phyloP scores from a whole-genome alignment of 2,113 vertebrate genomes.

The Eurypyga helias region DNA sequence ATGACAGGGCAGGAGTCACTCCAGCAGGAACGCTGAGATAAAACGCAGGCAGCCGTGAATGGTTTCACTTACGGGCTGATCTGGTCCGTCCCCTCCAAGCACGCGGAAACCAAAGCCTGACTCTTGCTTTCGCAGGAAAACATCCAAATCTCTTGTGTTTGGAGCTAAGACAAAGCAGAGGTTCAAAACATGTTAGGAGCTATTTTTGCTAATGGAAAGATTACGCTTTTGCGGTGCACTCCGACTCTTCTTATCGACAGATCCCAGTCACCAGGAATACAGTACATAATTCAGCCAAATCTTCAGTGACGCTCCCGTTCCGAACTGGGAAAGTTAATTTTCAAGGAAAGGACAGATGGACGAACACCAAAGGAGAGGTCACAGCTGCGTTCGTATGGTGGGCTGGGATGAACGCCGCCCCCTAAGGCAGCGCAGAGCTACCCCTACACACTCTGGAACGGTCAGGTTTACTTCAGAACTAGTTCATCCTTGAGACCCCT shows the following conservation, averaged over 20 bases:
- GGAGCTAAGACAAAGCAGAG: constrained; percentile 78
- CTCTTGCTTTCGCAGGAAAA: constrained; percentile 95
- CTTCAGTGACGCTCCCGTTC: not conserved
- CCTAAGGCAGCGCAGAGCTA: not conserved
- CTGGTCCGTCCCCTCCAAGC: constrained; percentile 93
- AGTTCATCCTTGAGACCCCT: not conserved
- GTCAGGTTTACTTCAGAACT: not conserved
- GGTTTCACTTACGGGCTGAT: constrained; percentile 89
- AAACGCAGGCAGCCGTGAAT: fast-evolving
- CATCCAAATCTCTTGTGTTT: constrained; percentile 94
- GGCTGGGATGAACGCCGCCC: not conserved
- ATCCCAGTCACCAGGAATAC: not conserved
- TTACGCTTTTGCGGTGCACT: not conserved
- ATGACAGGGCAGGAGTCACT: not conserved
- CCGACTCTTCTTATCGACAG: not conserved
- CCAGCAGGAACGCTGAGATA: not conserved
- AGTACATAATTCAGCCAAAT: not conserved
- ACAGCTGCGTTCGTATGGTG: not conserved
- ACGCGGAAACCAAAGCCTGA: constrained; percentile 97
- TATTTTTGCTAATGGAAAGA: not conserved
- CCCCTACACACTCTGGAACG: not conserved
- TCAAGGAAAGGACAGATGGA: not conserved
- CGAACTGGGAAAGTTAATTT: not conserved
- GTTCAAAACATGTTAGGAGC: not conserved
- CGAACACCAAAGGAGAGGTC: not conserved